Evolutionary conservation across 2,888 invertebrate genomes (phyloP), one percentile per base, ranked within the genome.

Genomic region (Volucella zonaria): DNA sequence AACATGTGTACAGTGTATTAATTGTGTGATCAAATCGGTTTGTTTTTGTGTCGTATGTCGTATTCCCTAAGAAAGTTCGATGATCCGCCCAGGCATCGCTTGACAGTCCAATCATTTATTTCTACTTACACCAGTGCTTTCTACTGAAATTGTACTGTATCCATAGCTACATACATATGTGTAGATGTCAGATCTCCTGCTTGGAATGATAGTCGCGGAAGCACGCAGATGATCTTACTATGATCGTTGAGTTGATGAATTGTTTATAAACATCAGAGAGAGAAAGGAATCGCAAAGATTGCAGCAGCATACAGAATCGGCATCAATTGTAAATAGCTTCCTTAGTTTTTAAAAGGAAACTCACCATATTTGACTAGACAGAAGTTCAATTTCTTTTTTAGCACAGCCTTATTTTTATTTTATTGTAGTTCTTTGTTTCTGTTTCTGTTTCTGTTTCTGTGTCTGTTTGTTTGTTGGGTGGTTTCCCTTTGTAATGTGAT

Each of bases 31-130:
- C 31, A 47, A 66, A 23, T 77, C 70, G 66, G 58, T 76, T 75
- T 62, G 59, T 49, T 59, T 54, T 64, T 76, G 49, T 74, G 49
- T 67, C 49, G 56, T 68, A 38, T 74, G 49, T 67, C 49, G 56
- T 68, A 38, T 75, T 70, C 18, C 42, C 66, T 12, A 77, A 78
- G 80, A 80, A 76, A 85, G 83, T 85, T 85, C 83, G 71, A 76
- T 80, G 83, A 85, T 85, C 83, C 76, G 71, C 56, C 61, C 47
- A 71, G 68, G 45, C 64, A 71, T 58, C 54, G 58, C 51, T 71
- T 42, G 42, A 61, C 49, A n/a, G 42, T 45, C 23, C 12, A 12
- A 43, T 49, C 42, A 82, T 77, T 31, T 6, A 31, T 31, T 31
- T 77, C 51, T 66, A 58, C 64, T 49, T 52, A 11, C 43, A 43